A percentile compares a stretch with the other conserved stretches of the same genome.
phyloP scores from a whole-genome alignment of 2,888 invertebrate species.

The Steromphala cineraria region DNA sequence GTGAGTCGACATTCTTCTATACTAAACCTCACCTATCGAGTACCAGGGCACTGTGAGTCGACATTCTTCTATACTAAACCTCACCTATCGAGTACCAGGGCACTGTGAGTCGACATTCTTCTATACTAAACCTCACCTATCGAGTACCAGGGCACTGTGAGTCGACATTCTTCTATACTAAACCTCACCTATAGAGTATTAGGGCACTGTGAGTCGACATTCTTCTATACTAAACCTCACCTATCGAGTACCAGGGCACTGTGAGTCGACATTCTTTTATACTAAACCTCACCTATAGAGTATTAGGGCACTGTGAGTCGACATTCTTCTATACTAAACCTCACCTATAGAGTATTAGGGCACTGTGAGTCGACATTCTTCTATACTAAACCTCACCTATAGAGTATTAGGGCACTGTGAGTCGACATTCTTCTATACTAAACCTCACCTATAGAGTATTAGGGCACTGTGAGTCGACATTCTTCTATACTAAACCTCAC shows the following conservation, averaged over 20 bases:
- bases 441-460: neutral
- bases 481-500: neutral
- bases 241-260: neutral
- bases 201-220: slow-evolving; percentile 2
- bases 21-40: neutral
- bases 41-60: slow-evolving; percentile 1
- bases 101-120: slow-evolving; percentile 12
- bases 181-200: neutral
- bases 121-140: neutral
- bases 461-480: slow-evolving; percentile 2
- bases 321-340: slow-evolving; percentile 13
- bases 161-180: slow-evolving; percentile 7
- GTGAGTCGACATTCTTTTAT: slow-evolving; percentile 11
- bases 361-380: slow-evolving; percentile 12
- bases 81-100: neutral
- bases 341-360: neutral
- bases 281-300: neutral
- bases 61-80: slow-evolving; percentile 13
- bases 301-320: slow-evolving; percentile 2
- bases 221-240: neutral
- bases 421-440: slow-evolving; percentile 7
- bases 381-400: neutral
- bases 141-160: neutral
- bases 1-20: slow-evolving; percentile 12
- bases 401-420: neutral